Evolutionary conservation across 2,888 invertebrate genomes (phyloP).

Genomic region (Sarcophaga variegata): DNA sequence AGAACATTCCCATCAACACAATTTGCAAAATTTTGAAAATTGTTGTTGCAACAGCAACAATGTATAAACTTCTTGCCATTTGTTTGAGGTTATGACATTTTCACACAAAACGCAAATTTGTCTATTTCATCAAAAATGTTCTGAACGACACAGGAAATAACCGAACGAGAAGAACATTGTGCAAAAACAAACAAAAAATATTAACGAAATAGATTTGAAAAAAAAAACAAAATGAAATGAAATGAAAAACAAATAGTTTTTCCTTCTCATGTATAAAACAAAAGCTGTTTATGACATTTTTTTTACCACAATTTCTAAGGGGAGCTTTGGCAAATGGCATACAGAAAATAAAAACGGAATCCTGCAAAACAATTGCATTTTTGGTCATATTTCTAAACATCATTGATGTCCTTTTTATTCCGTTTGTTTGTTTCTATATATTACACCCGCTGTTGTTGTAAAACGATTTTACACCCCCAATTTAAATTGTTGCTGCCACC

Average conservation of each 20-base stretch:
- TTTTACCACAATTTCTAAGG: constrained; percentile 56
- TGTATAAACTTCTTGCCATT: constrained; percentile 67
- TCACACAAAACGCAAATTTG: constrained; percentile 78
- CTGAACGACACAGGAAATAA: neutral
- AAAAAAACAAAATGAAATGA: constrained; percentile 44
- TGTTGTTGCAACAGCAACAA: constrained; percentile 28
- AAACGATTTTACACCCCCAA: constrained; percentile 49
- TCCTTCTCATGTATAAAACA: constrained; percentile 64
- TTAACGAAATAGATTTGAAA: neutral
- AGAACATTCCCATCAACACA: constrained; percentile 33
- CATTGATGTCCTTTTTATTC: constrained; percentile 62
- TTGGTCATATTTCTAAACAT: constrained; percentile 55
- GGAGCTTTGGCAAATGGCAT: neutral
- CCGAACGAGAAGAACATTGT: no score
- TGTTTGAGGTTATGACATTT: constrained; percentile 70
- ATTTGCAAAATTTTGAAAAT: constrained; percentile 45
- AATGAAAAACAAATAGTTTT: constrained; percentile 66
- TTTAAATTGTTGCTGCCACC: neutral
- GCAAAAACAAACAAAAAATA: constrained; percentile 3
- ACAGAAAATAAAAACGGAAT: neutral
- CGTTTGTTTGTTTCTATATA: neutral
- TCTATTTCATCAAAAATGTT: constrained; percentile 78
- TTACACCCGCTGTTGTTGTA: constrained; percentile 6
- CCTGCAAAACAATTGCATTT: constrained; percentile 48
- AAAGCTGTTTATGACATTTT: constrained; percentile 69